Percentiles rank a stretch among this genome's conserved stretches.
phyloP scores from a whole-genome alignment of 2,113 vertebrate genomes.

The Myotis lucifugus region DNA sequence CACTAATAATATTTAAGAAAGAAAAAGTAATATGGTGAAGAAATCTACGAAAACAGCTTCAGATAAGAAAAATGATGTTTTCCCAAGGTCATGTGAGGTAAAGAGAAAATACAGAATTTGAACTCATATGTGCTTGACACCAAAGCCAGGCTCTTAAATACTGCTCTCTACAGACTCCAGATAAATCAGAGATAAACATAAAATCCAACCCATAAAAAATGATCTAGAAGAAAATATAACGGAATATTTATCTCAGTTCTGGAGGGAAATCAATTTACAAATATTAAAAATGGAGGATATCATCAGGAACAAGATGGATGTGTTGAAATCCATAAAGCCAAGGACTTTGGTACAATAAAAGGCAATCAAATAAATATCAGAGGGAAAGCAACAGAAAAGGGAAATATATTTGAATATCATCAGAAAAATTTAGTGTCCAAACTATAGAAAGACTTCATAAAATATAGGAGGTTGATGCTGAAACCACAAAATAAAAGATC shows the following conservation, averaged over 20 bases:
- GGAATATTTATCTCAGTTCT: conserved; percentile 64
- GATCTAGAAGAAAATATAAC: conserved; percentile 56
- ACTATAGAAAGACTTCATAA: conserved; percentile 54
- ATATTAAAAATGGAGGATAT: conserved; percentile 66
- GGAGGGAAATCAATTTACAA: conserved; percentile 64
- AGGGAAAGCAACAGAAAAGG: conserved; percentile 53
- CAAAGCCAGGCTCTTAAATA: conserved; percentile 8
- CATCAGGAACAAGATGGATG: conserved; percentile 66
- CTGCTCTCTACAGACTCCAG: not conserved
- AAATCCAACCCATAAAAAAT: conserved; percentile 59
- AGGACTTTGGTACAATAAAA: conserved; percentile 52
- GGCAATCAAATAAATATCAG: conserved; percentile 67
- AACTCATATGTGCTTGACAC: conserved; percentile 16
- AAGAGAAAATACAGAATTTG: conserved; percentile 41
- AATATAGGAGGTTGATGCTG: conserved; percentile 4
- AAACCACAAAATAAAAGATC: conserved; percentile 45
- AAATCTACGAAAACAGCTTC: not conserved
- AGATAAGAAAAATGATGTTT: conserved; percentile 10
- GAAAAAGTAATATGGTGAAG: not conserved
- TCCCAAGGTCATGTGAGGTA: not conserved
- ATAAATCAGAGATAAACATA: conserved; percentile 31
- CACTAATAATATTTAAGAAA: not conserved
- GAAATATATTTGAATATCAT: conserved; percentile 47
- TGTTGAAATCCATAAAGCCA: conserved; percentile 60
- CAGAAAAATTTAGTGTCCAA: conserved; percentile 61